Base-by-base conservation (phyloP, 2,113 vertebrate species). In the Seriola rivoliana region DNA sequence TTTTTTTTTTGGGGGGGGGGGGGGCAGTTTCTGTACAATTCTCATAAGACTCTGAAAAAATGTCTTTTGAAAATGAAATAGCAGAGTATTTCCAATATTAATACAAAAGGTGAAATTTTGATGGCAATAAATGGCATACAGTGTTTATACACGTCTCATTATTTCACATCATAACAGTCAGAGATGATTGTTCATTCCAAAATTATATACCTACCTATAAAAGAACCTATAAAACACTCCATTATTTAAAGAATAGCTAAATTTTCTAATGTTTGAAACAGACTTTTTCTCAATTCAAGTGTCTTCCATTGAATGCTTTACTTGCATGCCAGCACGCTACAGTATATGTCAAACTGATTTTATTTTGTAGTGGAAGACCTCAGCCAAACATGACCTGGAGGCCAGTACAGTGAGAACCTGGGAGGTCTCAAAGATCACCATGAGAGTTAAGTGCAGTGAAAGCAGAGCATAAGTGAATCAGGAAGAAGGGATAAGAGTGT, bases 401-500 rank as follows among this genome's bases (percentile, higher is more conserved):
- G 62, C 42, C 10, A 38, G n/a, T 78, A 86, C 75, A 76, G 80
- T 80, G 81, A 25, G 65, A 84, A 65, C 69, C 40, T 91, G 92
- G 89, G 89, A 91, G 90, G 89, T 92, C 90, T 62, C 5, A 63
- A 46, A 86, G 78, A 89, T 86, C 86, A 81, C 29, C 81, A 74
- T 42, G 71, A 89, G 85, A 89, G 88, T 88, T 88, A 91, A 90
- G 71, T 79, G 88, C 67, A 85, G 78, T 63, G 91, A 91, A 91
- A 93, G 75, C 83, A 73, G 85, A 89, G 85, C 80, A 72, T 71
- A 94, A 93, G 90, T 97, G 96, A 97, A 97, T 90, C 82, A 97
- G 96, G 97, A 96, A 97, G 96, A 97, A 96, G 96, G 97, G 97
- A 96, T 97, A 96, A 97, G 81, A 89, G 87, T 14, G 38, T 85